A percentile compares a stretch with the other conserved stretches of the same genome.
Evolutionary conservation across 2,113 vertebrate species (phyloP).

Genomic region (Dascyllus trimaculatus): DNA sequence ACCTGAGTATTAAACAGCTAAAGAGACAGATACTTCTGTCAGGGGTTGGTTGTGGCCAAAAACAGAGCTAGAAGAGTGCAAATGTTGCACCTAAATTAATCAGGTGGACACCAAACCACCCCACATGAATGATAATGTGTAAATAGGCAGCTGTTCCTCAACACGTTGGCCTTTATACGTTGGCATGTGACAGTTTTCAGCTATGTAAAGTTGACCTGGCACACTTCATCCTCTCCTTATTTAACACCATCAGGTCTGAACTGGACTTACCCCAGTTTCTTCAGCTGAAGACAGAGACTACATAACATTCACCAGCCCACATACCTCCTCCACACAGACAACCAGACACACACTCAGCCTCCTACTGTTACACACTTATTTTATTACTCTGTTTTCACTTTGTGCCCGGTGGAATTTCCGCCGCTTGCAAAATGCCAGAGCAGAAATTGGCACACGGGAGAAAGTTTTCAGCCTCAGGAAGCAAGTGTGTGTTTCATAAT

Average conservation of each 20-base stretch:
- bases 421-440: slow-evolving; percentile 11
- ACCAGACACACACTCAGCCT: slow-evolving; percentile 11
- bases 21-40: too few relatives aligned
- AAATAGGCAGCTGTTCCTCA: too few relatives aligned
- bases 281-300: too few relatives aligned
- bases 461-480: slow-evolving; percentile 23
- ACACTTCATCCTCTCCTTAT: neutral
- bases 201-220: neutral
- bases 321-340: neutral
- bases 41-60: too few relatives aligned
- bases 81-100: too few relatives aligned
- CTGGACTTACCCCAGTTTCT: slow-evolving; percentile 8
- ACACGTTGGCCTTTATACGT: too few relatives aligned
- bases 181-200: too few relatives aligned
- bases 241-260: slow-evolving; percentile 18
- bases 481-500: slow-evolving; percentile 25
- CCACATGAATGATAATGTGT: too few relatives aligned
- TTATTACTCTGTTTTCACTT: neutral
- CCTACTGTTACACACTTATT: neutral
- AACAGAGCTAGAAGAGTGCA: too few relatives aligned
- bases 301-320: neutral
- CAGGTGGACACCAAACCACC: too few relatives aligned
- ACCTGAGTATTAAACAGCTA: too few relatives aligned
- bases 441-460: slow-evolving; percentile 9
- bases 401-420: slow-evolving; percentile 3